Conservation (phyloP, 1,140 invertebrate genomes). For the Mya arenaria region DNA sequence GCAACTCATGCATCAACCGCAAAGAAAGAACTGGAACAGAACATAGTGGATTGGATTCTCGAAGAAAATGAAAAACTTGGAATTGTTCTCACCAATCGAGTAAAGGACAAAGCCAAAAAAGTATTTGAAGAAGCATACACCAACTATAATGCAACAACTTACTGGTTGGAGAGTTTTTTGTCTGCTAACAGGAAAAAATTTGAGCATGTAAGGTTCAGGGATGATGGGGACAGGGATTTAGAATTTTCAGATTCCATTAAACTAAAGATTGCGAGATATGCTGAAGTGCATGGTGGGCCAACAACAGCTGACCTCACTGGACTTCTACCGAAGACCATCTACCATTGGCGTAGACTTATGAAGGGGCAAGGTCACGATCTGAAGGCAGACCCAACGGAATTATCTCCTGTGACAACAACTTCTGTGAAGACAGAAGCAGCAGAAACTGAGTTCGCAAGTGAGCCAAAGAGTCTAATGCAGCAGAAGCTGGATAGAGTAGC, state of each 20-base stretch:
- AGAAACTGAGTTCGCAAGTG: neutral
- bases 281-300: conserved; percentile 37
- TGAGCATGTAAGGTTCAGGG: conserved; percentile 44
- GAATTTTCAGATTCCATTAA: conserved; percentile 50
- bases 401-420: neutral
- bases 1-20: conserved; percentile 23
- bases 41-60: conserved; percentile 36
- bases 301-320: conserved; percentile 37
- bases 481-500: conserved; percentile 38
- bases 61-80: conserved; percentile 44
- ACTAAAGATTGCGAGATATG: conserved; percentile 33
- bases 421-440: neutral
- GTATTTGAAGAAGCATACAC: conserved; percentile 50
- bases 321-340: conserved; percentile 40
- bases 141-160: conserved; percentile 25
- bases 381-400: neutral
- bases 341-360: conserved; percentile 53
- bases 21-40: conserved; percentile 48
- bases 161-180: conserved; percentile 31
- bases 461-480: conserved; percentile 54
- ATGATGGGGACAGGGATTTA: conserved; percentile 6
- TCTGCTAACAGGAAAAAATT: conserved; percentile 27
- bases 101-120: conserved; percentile 31
- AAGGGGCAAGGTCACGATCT: conserved; percentile 34
- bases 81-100: conserved; percentile 36